A percentile compares a stretch with the other conserved stretches of the same genome.
These are phyloP conservation scores for Grammomys surdaster DNA, from an alignment of 2,113 vertebrate genomes.

Conservation along the genomic window DNA sequence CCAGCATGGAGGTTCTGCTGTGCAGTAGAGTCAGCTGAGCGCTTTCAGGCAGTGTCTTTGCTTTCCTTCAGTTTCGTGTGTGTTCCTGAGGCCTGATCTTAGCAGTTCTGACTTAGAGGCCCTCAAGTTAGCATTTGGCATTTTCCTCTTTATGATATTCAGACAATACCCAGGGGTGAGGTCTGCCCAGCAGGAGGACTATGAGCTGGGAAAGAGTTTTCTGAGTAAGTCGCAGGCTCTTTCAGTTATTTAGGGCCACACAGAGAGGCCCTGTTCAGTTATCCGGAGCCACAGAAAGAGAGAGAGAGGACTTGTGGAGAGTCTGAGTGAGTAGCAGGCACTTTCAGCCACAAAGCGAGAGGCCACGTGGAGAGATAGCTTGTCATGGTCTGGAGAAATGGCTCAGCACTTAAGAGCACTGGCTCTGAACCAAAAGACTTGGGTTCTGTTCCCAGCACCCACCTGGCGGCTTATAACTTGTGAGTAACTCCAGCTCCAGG, in stretches of 20 bases:
- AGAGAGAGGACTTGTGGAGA: not conserved
- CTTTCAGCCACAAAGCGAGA: not conserved
- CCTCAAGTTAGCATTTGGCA: not conserved
- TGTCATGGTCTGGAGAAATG: not conserved
- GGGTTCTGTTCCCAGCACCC: not conserved
- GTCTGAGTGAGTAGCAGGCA: not conserved
- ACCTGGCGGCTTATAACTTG: not conserved
- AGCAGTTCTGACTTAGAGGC: not conserved
- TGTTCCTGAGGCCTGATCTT: not conserved
- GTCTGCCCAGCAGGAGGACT: not conserved
- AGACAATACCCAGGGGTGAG: not conserved
- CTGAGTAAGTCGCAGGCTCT: not conserved
- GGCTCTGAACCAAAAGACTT: not conserved
- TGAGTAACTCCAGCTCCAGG: not conserved
- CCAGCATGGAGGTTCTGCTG: not conserved
- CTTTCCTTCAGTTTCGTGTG: not conserved
- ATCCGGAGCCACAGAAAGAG: not conserved
- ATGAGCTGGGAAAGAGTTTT: not conserved
- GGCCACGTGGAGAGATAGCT: not conserved
- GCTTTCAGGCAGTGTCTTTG: not conserved
- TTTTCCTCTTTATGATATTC: slow-evolving; percentile 4
- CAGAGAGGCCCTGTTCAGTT: not conserved
- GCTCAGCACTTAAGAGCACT: not conserved
- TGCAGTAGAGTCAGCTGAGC: not conserved
- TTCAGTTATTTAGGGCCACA: not conserved